Base-by-base conservation (phyloP, 2,797 vertebrate species). In the Melopsittacus undulatus region DNA sequence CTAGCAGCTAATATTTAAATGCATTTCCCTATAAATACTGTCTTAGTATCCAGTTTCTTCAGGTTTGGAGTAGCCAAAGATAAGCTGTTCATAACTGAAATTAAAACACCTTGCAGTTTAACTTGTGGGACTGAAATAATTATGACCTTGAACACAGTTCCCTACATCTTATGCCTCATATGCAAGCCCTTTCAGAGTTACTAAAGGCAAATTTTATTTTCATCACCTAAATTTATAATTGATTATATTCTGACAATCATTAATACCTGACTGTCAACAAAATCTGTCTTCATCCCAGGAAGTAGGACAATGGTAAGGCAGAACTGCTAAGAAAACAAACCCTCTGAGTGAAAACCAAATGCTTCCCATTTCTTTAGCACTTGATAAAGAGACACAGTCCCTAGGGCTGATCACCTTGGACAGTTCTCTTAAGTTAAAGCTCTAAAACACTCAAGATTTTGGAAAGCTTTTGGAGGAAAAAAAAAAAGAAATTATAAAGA, bases 131-230 rank as follows among this genome's bases (percentile, higher is more conserved):
- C 56, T 56, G 26, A 82, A 92, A 43, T 56, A 91, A 77, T 76
- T 81, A 75, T 26, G 57, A 84, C 46, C 61, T 94, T 94, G 61
- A 90, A 74, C 77, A 76, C 3, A 91, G 75, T 91, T 83, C 36
- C 67, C 59, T 90, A 80, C 59, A 67, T 74, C 48, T 87, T 63
- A 5, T 6, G 43, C 45, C 66, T 89, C 7, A 15, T 43, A 82
- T 21, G 9, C 61, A 57, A 82, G 22, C 30, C 48, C 42, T 89
- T 43, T 77, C n/a, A 64, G 77, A 62, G 8, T 30, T 56, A 63
- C 9, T 43, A 93, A 85, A 89, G 48, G 43, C 2, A 92, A n/a
- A 45, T 66, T 92, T 92, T 87, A 62, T 56, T 92, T 61, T 87
- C 11, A 80, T 76, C 18, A 52, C 16, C 63, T 89, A 70, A 72